Evolutionary conservation across 35 echinoderm and acorn worm species (phyloP).

Genomic region (Hemicentrotus pulcherrimus): DNA sequence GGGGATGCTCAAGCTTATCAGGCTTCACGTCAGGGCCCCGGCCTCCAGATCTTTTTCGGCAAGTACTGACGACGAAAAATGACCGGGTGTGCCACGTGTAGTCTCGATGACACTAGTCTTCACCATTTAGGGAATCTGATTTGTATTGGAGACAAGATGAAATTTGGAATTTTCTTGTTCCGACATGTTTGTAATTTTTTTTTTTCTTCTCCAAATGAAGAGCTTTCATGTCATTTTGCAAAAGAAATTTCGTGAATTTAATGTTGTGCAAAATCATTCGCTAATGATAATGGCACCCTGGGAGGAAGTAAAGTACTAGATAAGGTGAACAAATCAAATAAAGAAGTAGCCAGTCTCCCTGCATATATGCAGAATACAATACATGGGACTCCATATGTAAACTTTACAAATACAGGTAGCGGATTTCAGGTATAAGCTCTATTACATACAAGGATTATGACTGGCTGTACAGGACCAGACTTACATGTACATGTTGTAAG

Average conservation of each 20-base stretch:
- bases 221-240: too few species aligned
- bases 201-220: too few species aligned
- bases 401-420: not conserved
- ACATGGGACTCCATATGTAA: not conserved
- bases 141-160: not conserved
- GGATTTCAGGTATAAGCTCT: not conserved
- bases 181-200: not conserved
- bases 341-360: not conserved
- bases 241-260: too few species aligned
- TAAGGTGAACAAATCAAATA: too few species aligned
- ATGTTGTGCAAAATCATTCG: too few species aligned
- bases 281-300: too few species aligned
- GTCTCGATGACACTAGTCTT: not conserved
- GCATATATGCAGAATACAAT: not conserved
- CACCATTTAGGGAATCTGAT: not conserved
- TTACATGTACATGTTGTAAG: too few species aligned
- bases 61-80: not conserved
- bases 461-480: not conserved
- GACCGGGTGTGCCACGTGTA: not conserved
- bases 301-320: too few species aligned
- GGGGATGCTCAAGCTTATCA: slow-evolving; percentile 16
- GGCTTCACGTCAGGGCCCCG: not conserved
- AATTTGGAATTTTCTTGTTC: not conserved
- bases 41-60: not conserved
- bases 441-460: not conserved